Conservation (phyloP, 2,113 vertebrate species). For the Xenopus laevis region DNA sequence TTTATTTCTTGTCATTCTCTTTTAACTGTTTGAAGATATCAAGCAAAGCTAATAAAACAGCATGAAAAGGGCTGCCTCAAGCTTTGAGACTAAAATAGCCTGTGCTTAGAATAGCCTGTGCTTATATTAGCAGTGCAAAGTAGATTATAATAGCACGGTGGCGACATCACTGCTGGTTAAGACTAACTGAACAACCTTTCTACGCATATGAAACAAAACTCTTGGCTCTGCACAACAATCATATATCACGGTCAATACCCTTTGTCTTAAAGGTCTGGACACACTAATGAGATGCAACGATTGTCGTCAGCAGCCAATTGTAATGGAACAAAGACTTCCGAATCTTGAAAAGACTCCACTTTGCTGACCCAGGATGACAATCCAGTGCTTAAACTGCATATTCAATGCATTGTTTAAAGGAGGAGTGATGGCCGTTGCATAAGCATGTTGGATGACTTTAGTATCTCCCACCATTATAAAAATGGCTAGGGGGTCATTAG, state of each 20-base stretch:
- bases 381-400: constrained; percentile 6
- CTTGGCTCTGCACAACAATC: background rate
- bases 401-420: constrained; percentile 6
- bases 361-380: constrained; percentile 1
- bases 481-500: background rate
- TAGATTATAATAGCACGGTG: too few species aligned
- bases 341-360: constrained; percentile 10
- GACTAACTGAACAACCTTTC: too few species aligned
- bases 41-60: too few species aligned
- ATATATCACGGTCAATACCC: constrained; percentile 12
- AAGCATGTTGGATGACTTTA: constrained; percentile 1
- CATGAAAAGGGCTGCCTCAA: too few species aligned
- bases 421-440: constrained; percentile 6
- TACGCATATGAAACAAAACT: too few species aligned
- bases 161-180: too few species aligned
- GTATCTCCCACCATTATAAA: constrained; percentile 1
- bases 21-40: too few species aligned
- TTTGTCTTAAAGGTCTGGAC: background rate
- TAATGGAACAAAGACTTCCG: constrained; percentile 2
- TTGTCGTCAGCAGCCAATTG: constrained; percentile 25
- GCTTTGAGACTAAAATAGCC: too few species aligned
- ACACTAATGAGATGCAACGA: constrained; percentile 13
- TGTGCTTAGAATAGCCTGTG: too few species aligned
- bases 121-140: too few species aligned
- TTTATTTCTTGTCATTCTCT: too few species aligned